These are phyloP conservation scores for Diglossa cyanea DNA, from an alignment of 2,797 vertebrate genomes.

Conservation along the genomic window DNA sequence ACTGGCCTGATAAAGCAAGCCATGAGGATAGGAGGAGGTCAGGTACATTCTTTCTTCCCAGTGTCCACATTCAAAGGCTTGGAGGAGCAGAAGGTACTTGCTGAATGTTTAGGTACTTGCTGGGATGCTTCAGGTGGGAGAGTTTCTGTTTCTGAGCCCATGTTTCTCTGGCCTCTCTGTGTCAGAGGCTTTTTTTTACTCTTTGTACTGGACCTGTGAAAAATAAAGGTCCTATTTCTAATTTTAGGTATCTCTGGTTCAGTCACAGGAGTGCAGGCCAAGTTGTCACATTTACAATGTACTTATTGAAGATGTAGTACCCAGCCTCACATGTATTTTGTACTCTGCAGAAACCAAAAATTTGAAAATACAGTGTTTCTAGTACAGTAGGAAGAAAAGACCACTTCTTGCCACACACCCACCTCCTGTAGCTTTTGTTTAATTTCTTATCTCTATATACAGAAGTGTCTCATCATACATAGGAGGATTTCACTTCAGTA, in stretches of 20 bases:
- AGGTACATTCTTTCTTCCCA: not conserved
- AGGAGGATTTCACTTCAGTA: not conserved
- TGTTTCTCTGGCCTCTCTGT: not conserved
- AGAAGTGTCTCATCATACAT: not conserved
- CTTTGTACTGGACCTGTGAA: not conserved
- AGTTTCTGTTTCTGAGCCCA: not conserved
- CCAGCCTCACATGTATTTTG: not conserved
- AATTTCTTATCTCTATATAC: not conserved
- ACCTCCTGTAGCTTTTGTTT: not conserved
- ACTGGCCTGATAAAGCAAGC: not conserved
- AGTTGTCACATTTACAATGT: not conserved
- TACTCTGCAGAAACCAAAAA: not conserved
- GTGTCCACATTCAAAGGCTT: not conserved
- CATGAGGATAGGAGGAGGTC: not conserved
- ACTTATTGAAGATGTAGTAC: not conserved
- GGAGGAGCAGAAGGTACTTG: not conserved
- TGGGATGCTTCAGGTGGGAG: not conserved
- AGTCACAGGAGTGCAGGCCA: not conserved
- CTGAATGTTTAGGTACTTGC: not conserved
- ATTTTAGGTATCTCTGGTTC: not conserved
- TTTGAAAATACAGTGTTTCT: not conserved
- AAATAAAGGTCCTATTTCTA: not conserved
- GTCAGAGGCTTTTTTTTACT: not conserved
- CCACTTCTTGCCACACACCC: not conserved
- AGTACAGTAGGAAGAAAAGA: not conserved